Evolutionary conservation across 2,888 invertebrate genomes (phyloP).

Genomic region (Cheiracanthium punctorium): DNA sequence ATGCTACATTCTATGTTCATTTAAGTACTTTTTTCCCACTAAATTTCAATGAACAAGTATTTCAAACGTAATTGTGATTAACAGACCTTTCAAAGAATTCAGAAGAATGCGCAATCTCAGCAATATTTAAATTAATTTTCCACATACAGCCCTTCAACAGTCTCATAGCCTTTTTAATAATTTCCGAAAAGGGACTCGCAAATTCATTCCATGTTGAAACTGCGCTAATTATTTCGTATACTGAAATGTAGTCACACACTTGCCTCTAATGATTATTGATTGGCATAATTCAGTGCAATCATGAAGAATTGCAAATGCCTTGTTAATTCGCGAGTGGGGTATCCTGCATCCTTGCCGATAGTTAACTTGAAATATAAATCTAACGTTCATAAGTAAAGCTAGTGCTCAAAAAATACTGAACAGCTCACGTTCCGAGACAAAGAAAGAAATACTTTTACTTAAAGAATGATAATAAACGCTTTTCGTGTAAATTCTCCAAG

Average conservation of each 20-base stretch:
- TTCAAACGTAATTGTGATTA: no score
- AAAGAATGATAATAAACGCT: background rate
- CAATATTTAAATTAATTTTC: no score
- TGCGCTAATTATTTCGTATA: background rate
- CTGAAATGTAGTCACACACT: background rate
- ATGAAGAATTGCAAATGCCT: background rate
- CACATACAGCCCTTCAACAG: no score
- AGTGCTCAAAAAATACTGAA: no score
- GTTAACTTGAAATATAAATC: background rate
- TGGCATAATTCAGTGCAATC: background rate
- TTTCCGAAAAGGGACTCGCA: background rate
- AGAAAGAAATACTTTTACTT: background rate
- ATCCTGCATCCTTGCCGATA: background rate
- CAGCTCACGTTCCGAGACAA: no score
- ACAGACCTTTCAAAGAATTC: no score
- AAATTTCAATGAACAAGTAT: no score
- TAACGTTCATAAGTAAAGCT: background rate
- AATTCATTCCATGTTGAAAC: background rate
- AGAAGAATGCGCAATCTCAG: no score
- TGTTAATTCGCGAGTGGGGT: background rate
- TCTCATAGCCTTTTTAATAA: background rate
- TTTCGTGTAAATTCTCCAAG: slow-evolving; percentile 19
- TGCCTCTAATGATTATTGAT: background rate
- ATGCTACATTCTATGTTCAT: no score
- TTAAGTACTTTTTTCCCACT: no score